Evolutionary conservation across 2,797 vertebrate genomes (phyloP).

Genomic region (Lepilemur ruficaudatus): DNA sequence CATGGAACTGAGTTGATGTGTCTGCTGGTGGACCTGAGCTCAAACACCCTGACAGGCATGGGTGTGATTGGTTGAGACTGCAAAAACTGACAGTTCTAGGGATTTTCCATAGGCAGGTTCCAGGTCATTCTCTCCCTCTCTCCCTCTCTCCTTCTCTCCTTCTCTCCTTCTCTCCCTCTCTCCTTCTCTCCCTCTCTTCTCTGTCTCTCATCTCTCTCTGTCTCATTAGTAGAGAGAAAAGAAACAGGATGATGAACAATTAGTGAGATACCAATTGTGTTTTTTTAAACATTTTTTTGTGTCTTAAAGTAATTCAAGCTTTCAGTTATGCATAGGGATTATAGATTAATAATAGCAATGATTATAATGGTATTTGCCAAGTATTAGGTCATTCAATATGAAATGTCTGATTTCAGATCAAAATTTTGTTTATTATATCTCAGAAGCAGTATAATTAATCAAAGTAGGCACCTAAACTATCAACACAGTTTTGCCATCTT

Average conservation of each 20-base stretch:
- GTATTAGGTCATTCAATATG: background rate
- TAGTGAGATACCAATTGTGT: background rate
- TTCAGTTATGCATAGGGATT: background rate
- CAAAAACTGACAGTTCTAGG: background rate
- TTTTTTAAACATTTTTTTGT: background rate
- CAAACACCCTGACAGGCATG: background rate
- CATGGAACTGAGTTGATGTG: background rate
- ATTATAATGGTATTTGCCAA: background rate
- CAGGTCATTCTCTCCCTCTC: background rate
- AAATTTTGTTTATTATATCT: too few species aligned
- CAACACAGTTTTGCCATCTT: too few species aligned
- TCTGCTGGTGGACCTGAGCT: background rate
- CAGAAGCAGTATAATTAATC: too few species aligned
- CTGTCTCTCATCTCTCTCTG: background rate
- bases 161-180: background rate
- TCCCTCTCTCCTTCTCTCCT: accelerated
- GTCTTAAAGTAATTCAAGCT: background rate
- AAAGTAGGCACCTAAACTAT: too few species aligned
- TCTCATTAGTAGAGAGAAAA: background rate
- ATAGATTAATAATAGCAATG: background rate
- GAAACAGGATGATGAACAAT: background rate
- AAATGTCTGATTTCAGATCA: too few species aligned
- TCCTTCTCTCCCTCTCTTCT: background rate
- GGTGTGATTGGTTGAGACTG: background rate
- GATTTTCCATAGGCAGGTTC: background rate